Base-by-base conservation (phyloP, 2,888 invertebrate genomes). In the Anorthoa munda region DNA sequence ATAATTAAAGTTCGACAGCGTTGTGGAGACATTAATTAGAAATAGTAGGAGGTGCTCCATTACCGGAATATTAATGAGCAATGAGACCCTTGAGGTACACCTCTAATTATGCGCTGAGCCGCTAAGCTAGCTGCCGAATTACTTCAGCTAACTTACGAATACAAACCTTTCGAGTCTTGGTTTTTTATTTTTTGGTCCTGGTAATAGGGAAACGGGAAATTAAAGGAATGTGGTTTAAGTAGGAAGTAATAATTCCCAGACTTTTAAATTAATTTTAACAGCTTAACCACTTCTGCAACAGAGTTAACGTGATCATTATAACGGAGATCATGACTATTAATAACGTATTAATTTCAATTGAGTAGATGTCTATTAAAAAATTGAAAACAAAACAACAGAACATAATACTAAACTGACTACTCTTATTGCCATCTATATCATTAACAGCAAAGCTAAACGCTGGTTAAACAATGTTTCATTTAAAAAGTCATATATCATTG, bases 61-160 rank as follows among this genome's bases (percentile, higher is more conserved):
- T 85, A 85, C 75, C 70, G 72, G 73, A 73, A 75, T 87, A 86
- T 87, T 87, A 87, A 88, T 83, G 88, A 87, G 87, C 84, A 88
- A 84, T 88, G 81, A 83, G 81, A 64, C 76, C 75, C 87, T 84
- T 55, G 79, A 75, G 82, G 81, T 74, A 64, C 78, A 77, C 75
- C 80, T 84, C 81, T 84, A 86, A 85, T 86, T 87, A 86, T 71
- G 81, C 70, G 65, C 69, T 23, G 75, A 71, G 69, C 66, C 53
- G 70, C 75, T 31, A 73, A 71, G 65, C 68, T 66, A 55, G 71
- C 66, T 55, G 59, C 76, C 77, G 74, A 79, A 79, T 86, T 87
- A 87, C 78, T 85, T 81, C 74, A 58, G 75, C 75, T 69, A 75
- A 82, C 82, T 84, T 84, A 56, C 63, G 21, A 71, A 31, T 61